Base-by-base conservation (phyloP, 1,140 invertebrate genomes). In the Alviniconcha marisindica region DNA sequence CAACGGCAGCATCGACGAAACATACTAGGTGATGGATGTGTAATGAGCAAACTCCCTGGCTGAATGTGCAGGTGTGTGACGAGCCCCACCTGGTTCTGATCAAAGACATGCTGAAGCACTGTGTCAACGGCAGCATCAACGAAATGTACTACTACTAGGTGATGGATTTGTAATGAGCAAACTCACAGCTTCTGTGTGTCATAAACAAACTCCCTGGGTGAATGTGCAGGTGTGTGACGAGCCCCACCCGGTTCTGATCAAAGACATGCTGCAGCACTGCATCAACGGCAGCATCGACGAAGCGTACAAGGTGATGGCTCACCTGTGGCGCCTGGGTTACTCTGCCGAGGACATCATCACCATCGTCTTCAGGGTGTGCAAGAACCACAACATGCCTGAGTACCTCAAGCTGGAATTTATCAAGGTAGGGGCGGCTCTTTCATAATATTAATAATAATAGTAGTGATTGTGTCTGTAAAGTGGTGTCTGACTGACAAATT, bases 281-380 rank as follows among this genome's bases (percentile, higher is more conserved):
- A 94, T 95, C 0, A 93, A 96, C 74, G 96, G 96, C 56, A 96
- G 99, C 85, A 96, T 99, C 85, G 96, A 96, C 81, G 96, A 96
- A 88, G 97, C 98, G 1, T 98, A 97, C 90, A 96, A 96, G 93
- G 95, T 98, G 44, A 95, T 99, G 89, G 94, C 95, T 21, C 96
- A 98, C 92, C 94, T 99, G 33, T 98, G 97, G 96, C 96, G 96
- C 90, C 94, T 99, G 79, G 98, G 98, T 1, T 99, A 99, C 93
- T 97, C 98, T 1, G 95, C 97, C 0, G 98, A 99, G 93, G 98
- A 99, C 94, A 97, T 99, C 66, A 97, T 99, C 85, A 95, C 95
- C 80, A 99, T 98, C 93, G 96, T 99, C 74, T 99, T 99, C 92
- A 95, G 97, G 88, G 97, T 99, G 18, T 96, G 96, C 91, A 99